phyloP scores from a whole-genome alignment of 2,797 vertebrate genomes.

The Phrynocephalus vlangalii region DNA sequence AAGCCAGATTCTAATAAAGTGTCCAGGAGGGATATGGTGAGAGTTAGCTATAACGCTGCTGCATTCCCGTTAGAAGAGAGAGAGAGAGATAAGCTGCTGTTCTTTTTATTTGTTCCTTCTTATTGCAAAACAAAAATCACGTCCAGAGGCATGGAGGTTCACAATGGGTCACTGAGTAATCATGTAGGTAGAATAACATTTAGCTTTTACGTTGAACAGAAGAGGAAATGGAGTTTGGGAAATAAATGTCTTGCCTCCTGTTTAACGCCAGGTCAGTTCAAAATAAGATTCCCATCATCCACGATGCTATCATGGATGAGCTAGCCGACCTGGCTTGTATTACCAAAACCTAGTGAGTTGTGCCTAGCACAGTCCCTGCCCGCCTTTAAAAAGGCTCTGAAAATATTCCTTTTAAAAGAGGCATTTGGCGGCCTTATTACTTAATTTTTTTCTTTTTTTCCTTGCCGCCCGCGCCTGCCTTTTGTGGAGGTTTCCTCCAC shows the following conservation, averaged over 20 bases:
- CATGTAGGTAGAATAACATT: slow-evolving; percentile 13
- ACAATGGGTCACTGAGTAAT: not conserved
- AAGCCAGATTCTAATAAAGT: slow-evolving; percentile 15
- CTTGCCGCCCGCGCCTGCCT: too few species aligned
- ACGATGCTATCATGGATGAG: too few species aligned
- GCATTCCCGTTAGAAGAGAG: not conserved
- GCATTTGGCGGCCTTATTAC: too few species aligned
- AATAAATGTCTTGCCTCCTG: not conserved
- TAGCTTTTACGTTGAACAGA: slow-evolving; percentile 6
- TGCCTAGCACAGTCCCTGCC: too few species aligned
- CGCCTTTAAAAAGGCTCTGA: too few species aligned
- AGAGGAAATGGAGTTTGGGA: not conserved
- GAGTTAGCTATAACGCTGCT: slow-evolving; percentile 24
- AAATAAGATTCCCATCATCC: too few species aligned
- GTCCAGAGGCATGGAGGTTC: slow-evolving; percentile 12
- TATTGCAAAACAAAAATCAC: slow-evolving; percentile 9
- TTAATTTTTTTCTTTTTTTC: too few species aligned
- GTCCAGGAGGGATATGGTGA: not conserved
- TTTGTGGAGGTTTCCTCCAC: too few species aligned
- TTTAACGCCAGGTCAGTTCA: too few species aligned
- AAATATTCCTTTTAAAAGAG: too few species aligned
- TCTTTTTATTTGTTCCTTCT: slow-evolving; percentile 28
- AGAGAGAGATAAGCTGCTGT: not conserved
- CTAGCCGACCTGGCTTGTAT: too few species aligned
- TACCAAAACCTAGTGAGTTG: too few species aligned